phyloP scores from a whole-genome alignment of 2,797 vertebrate genomes.

The Tapirus indicus region DNA sequence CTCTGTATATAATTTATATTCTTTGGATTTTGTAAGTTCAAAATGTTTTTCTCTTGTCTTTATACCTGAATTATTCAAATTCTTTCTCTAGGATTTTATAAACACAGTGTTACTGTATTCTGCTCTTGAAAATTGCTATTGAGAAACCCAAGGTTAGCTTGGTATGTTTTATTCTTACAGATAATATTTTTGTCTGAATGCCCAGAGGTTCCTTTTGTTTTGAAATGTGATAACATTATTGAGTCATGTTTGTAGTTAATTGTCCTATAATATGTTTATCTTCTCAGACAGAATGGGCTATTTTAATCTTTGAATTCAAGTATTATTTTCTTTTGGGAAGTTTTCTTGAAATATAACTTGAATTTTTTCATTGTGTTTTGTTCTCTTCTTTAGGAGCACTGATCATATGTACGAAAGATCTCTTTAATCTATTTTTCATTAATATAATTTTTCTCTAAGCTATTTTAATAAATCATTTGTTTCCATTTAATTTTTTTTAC shows the following conservation, averaged over 20 bases:
- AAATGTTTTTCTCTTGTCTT: neutral
- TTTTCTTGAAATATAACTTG: slow-evolving; percentile 30
- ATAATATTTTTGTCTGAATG: neutral
- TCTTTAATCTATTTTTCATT: neutral
- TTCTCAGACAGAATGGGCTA: neutral
- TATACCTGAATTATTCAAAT: neutral
- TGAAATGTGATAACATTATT: neutral
- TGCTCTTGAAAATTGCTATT: neutral
- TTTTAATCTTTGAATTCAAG: neutral
- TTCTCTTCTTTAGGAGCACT: neutral
- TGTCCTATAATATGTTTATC: neutral
- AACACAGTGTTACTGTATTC: neutral
- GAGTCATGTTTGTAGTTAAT: neutral
- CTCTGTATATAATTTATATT: neutral
- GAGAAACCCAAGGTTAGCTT: neutral
- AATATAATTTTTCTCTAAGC: slow-evolving; percentile 25
- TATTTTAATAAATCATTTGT: neutral
- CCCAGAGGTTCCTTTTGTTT: neutral
- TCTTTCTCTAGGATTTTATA: slow-evolving; percentile 30
- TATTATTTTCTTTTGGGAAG: slow-evolving; percentile 9
- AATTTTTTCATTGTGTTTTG: neutral
- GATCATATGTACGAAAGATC: neutral
- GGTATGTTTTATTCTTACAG: neutral
- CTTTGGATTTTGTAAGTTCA: neutral
- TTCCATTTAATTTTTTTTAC: neutral